phyloP scores from a whole-genome alignment of 1,140 invertebrate genomes.

The Cataglyphis hispanica region DNA sequence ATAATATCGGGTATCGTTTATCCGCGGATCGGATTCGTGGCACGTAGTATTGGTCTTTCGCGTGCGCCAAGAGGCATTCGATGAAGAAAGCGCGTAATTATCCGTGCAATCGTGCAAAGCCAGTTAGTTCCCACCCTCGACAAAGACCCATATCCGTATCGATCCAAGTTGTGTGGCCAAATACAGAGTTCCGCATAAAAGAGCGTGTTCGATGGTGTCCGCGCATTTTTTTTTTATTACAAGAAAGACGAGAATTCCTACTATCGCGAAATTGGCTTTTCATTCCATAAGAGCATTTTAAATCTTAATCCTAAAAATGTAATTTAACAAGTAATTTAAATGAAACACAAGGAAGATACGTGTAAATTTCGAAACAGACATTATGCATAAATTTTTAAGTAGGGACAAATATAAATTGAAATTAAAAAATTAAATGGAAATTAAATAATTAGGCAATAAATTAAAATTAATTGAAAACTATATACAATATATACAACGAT shows the following conservation, averaged over 20 bases:
- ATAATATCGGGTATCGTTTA: conserved; percentile 44
- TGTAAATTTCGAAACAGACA: neutral
- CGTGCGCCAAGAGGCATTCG: conserved; percentile 41
- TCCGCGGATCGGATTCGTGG: conserved; percentile 37
- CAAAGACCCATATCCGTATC: conserved; percentile 50
- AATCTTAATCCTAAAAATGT: neutral
- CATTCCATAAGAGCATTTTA: neutral
- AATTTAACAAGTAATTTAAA: neutral
- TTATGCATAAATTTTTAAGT: neutral
- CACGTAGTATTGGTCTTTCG: conserved; percentile 53
- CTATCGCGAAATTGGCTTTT: neutral
- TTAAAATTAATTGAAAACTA: neutral
- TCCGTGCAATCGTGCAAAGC: conserved; percentile 50
- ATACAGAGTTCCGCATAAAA: conserved; percentile 8
- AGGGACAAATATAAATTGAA: neutral
- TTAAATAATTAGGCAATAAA: neutral
- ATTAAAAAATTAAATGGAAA: neutral
- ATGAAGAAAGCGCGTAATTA: conserved; percentile 59
- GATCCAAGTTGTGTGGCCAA: neutral
- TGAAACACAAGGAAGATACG: neutral
- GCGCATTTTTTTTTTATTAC: conserved; percentile 10
- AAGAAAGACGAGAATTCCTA: neutral
- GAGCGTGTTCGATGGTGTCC: neutral
- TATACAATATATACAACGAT: neutral
- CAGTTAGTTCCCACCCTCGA: conserved; percentile 68